Conservation (phyloP, 2,113 vertebrate species). For the Leucopternis melanops region DNA sequence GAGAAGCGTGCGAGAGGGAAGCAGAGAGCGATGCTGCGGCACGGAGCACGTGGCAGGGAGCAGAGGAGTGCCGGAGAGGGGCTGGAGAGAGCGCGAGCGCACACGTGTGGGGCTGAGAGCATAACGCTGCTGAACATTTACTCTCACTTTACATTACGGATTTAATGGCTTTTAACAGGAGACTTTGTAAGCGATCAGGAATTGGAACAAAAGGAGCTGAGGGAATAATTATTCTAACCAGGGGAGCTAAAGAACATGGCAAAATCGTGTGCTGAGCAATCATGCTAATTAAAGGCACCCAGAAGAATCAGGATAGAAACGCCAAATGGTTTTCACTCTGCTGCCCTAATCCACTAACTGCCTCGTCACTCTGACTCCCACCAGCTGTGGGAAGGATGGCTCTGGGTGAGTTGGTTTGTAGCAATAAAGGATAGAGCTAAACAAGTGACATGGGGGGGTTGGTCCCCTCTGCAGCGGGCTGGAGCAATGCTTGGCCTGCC, state of each 20-base stretch:
- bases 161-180: conserved; percentile 67
- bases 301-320: conserved; percentile 60
- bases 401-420: background rate
- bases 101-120: background rate
- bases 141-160: conserved; percentile 25
- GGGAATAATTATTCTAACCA: conserved; percentile 56
- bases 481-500: background rate
- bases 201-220: conserved; percentile 57
- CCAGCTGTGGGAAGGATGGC: conserved; percentile 16
- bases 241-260: conserved; percentile 27
- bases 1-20: background rate
- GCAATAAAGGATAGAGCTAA: background rate
- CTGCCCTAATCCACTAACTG: conserved; percentile 52
- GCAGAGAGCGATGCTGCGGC: background rate
- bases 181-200: conserved; percentile 61
- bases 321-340: conserved; percentile 64
- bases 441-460: background rate
- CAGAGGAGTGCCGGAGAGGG: background rate
- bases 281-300: conserved; percentile 70
- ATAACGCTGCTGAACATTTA: background rate
- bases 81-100: background rate
- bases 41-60: background rate
- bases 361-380: conserved; percentile 34
- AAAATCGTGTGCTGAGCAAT: conserved; percentile 28
- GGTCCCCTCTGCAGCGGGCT: background rate